Percentiles rank a stretch among this genome's conserved stretches.
Conservation (phyloP, 2,888 invertebrate genomes). For the Drosophila tripunctata region DNA sequence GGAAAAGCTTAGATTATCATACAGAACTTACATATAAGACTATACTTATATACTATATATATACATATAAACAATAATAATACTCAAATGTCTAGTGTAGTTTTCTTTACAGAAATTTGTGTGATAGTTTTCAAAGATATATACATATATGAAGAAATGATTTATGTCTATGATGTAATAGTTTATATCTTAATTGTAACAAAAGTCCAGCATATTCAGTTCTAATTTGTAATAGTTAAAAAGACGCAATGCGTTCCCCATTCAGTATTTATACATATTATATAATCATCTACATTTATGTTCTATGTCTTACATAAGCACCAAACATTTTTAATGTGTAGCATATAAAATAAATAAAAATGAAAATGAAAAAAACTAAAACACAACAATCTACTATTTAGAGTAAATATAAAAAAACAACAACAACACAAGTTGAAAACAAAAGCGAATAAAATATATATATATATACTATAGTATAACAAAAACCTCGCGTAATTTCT, state of each 20-base stretch:
- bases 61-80: constrained; percentile 5
- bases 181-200: neutral
- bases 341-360: constrained; percentile 49
- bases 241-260: constrained; percentile 52
- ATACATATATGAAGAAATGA: constrained; percentile 31
- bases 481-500: constrained; percentile 53
- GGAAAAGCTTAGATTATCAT: constrained; percentile 60
- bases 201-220: neutral
- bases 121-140: constrained; percentile 76
- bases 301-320: constrained; percentile 67
- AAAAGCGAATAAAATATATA: constrained; percentile 24
- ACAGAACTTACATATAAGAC: too few species aligned
- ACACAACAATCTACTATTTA: constrained; percentile 54
- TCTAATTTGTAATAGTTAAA: constrained; percentile 8
- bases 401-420: constrained; percentile 68
- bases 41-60: constrained; percentile 4
- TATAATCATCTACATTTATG: constrained; percentile 33
- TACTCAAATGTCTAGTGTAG: constrained; percentile 54
- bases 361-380: constrained; percentile 29
- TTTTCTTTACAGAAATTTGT: constrained; percentile 56
- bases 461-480: constrained; percentile 20
- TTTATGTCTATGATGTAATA: constrained; percentile 37
- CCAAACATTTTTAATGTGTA: constrained; percentile 77
- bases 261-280: constrained; percentile 55
- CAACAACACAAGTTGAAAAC: constrained; percentile 60